A percentile compares a stretch with the other conserved stretches of the same genome.
Conservation (phyloP, 2,888 invertebrate species). For the Netelia melanura region DNA sequence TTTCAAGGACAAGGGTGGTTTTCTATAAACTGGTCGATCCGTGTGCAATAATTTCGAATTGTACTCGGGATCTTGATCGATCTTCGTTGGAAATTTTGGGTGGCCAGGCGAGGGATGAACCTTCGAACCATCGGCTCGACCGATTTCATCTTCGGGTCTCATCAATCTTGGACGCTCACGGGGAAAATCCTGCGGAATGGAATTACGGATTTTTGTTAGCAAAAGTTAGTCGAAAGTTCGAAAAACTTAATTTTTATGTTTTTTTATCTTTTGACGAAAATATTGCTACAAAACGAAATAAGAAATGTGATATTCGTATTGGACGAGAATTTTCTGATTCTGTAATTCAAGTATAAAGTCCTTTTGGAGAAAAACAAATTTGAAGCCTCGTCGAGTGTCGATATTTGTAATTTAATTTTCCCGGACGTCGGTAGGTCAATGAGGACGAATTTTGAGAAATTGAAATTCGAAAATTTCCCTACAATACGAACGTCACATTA, state of each 20-base stretch:
- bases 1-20: conserved; percentile 76
- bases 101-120: conserved; percentile 72
- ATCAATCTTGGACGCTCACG: conserved; percentile 84
- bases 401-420: conserved; percentile 3
- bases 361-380: not conserved
- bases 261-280: not conserved
- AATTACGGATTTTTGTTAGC: not conserved
- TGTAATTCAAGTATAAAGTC: not conserved
- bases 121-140: conserved; percentile 82
- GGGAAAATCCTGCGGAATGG: conserved; percentile 83
- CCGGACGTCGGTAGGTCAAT: not conserved
- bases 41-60: conserved; percentile 80
- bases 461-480: too few species aligned
- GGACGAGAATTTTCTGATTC: too few species aligned
- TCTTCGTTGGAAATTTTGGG: conserved; percentile 78
- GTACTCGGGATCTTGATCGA: conserved; percentile 84
- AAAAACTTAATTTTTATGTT: not conserved
- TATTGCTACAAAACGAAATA: too few species aligned
- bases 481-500: too few species aligned
- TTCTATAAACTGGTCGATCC: conserved; percentile 76
- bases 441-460: too few species aligned
- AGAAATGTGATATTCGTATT: too few species aligned
- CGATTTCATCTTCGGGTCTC: conserved; percentile 83
- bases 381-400: not conserved
- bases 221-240: too few species aligned